These are phyloP conservation scores for Eurypyga helias DNA, from an alignment of 2,113 vertebrate species.

Conservation along the genomic window DNA sequence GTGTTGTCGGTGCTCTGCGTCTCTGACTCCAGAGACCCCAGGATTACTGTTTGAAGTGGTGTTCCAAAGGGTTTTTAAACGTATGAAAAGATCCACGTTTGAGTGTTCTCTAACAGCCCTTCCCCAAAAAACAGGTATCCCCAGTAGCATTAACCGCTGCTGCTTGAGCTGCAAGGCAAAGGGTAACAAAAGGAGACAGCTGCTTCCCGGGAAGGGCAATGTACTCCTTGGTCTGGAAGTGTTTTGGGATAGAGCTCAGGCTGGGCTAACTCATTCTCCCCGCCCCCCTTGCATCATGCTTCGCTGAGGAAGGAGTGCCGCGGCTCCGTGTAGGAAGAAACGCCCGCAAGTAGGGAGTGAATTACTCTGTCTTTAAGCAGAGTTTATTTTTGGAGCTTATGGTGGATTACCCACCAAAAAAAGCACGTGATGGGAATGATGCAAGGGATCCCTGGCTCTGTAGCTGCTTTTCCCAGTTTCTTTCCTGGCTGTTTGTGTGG, in stretches of 20 bases:
- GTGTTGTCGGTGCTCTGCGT: not conserved
- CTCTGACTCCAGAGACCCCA: not conserved
- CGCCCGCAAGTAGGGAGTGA: not conserved
- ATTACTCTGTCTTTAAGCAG: not conserved
- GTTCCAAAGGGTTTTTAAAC: not conserved
- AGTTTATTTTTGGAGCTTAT: slow-evolving; percentile 33
- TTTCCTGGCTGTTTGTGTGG: not conserved
- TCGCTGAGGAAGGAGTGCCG: not conserved
- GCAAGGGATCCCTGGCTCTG: not conserved
- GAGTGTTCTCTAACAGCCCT: not conserved
- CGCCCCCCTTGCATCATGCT: not conserved
- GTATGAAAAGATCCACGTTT: not conserved
- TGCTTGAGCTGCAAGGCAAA: not conserved
- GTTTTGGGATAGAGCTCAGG: not conserved
- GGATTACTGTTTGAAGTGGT: not conserved
- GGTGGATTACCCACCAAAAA: not conserved
- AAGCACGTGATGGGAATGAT: not conserved
- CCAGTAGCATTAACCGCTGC: not conserved
- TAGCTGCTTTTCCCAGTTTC: not conserved
- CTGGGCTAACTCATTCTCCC: not conserved
- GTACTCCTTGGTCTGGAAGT: not conserved
- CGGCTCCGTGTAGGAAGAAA: not conserved
- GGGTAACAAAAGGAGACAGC: not conserved
- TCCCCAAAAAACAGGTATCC: not conserved
- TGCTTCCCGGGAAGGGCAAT: not conserved